phyloP scores from a whole-genome alignment of 2,113 vertebrate genomes.

The Megaceryle maxima region DNA sequence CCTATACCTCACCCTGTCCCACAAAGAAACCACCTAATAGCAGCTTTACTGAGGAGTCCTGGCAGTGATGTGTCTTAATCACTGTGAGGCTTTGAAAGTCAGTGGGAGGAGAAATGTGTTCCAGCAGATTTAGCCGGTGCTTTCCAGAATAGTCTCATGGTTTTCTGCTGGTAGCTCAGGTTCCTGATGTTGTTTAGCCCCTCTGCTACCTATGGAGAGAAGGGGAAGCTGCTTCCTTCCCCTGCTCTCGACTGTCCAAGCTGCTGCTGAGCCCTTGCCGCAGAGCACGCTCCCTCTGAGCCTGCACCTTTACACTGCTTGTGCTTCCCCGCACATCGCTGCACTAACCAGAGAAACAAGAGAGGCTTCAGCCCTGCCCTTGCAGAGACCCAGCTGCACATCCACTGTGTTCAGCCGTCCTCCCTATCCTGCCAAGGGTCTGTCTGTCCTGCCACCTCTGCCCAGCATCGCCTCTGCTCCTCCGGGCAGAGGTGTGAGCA shows the following conservation, averaged over 20 bases:
- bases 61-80: background rate
- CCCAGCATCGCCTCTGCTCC: background rate
- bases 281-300: background rate
- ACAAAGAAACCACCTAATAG: background rate
- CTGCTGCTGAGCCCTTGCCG: background rate
- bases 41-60: background rate
- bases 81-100: background rate
- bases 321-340: background rate
- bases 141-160: background rate
- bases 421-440: background rate
- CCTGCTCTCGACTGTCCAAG: rapidly evolving
- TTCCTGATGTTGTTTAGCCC: background rate
- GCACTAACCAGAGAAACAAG: background rate
- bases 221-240: background rate
- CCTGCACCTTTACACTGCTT: background rate
- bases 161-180: background rate
- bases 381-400: background rate
- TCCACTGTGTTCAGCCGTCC: rapidly evolving
- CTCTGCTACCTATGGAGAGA: background rate
- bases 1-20: background rate
- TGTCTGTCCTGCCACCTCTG: background rate
- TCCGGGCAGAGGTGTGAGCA: background rate
- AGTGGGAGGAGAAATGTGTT: constrained; percentile 40
- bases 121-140: background rate
- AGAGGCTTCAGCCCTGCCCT: background rate